phyloP scores from a whole-genome alignment of 2,113 vertebrate species.

The Agapornis roseicollis region DNA sequence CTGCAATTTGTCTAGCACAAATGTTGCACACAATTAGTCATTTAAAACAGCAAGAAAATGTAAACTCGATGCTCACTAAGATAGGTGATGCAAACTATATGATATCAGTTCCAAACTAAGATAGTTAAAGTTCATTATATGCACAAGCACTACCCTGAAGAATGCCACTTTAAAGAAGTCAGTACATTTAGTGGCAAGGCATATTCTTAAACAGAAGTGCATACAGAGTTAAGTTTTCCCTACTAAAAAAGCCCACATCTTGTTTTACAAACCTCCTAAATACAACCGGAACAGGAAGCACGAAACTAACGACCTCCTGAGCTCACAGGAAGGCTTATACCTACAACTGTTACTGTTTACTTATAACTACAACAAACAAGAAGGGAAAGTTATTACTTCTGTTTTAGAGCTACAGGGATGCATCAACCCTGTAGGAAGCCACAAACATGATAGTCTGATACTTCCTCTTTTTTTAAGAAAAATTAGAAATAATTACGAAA shows the following conservation, averaged over 20 bases:
- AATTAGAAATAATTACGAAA: background rate
- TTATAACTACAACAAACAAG: background rate
- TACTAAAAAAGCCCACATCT: background rate
- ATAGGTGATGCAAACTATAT: background rate
- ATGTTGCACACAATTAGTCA: background rate
- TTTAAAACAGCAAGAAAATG: background rate
- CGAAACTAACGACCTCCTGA: background rate
- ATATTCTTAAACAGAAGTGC: accelerated
- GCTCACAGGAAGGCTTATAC: background rate
- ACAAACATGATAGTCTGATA: background rate
- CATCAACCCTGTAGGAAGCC: background rate
- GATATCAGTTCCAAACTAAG: background rate
- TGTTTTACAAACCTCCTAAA: background rate
- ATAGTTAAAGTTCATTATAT: background rate
- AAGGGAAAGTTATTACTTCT: background rate
- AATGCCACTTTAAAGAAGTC: background rate
- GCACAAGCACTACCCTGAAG: background rate
- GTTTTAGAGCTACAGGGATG: background rate
- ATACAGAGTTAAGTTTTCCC: background rate
- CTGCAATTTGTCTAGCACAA: background rate
- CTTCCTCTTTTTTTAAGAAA: background rate
- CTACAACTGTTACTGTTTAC: background rate
- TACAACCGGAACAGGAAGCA: background rate
- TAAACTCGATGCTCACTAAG: accelerated
- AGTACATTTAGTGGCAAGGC: background rate